phyloP scores from a whole-genome alignment of 2,888 invertebrate species.

The Aproaerema taeniolella region DNA sequence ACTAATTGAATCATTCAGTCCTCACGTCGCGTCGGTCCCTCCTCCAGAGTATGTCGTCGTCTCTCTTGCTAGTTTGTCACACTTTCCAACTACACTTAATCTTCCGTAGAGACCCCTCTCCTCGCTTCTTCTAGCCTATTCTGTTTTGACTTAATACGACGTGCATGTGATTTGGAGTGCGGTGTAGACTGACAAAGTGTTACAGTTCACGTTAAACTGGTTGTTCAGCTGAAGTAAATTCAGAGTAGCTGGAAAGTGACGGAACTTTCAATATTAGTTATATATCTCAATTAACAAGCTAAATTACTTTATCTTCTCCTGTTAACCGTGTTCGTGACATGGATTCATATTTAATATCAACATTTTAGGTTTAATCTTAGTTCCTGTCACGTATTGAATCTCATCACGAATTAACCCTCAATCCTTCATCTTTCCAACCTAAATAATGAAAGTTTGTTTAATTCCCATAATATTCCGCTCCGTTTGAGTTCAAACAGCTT shows the following conservation, averaged over 20 bases:
- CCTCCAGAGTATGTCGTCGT: neutral
- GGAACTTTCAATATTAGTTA: neutral
- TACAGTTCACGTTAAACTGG: neutral
- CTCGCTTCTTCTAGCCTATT: neutral
- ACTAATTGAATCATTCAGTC: constrained; percentile 21
- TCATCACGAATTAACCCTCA: too few species aligned
- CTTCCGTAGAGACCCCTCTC: neutral
- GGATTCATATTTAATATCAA: neutral
- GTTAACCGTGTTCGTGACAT: neutral
- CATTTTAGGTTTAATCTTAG: too few species aligned
- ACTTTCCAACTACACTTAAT: neutral
- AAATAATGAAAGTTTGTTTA: too few species aligned
- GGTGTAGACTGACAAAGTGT: too few species aligned
- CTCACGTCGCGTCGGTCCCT: constrained; percentile 13
- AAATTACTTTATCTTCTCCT: neutral
- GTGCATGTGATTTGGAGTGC: too few species aligned
- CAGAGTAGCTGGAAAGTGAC: neutral
- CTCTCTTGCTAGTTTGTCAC: constrained; percentile 1
- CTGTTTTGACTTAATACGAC: too few species aligned
- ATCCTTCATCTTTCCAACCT: too few species aligned
- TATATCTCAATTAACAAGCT: neutral
- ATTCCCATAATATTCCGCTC: too few species aligned
- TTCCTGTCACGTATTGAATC: too few species aligned
- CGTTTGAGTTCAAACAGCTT: too few species aligned
- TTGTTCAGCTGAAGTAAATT: neutral